These are phyloP conservation scores for Anguilla pacifica DNA, from an alignment of 2,797 vertebrate species.

Conservation along the genomic window DNA sequence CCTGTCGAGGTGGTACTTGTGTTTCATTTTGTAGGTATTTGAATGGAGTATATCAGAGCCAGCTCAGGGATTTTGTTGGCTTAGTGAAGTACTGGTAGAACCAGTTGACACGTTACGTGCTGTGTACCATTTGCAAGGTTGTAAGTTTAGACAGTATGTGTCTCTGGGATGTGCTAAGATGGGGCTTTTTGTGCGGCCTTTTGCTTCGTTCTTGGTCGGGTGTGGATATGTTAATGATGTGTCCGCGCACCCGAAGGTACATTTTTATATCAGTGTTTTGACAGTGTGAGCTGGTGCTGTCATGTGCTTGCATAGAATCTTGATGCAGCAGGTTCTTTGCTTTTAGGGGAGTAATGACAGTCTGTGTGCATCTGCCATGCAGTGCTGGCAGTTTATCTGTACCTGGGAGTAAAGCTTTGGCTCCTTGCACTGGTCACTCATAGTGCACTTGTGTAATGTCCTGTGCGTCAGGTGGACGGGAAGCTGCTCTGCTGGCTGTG, in stretches of 20 bases:
- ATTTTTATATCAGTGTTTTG: not conserved
- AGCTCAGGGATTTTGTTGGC: not conserved
- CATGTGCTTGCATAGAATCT: not conserved
- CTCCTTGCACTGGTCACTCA: not conserved
- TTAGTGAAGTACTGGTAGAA: not conserved
- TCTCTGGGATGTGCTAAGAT: not conserved
- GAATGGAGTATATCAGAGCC: not conserved
- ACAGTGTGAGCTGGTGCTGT: not conserved
- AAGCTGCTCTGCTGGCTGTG: conserved; percentile 98
- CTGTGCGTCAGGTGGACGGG: conserved; percentile 85
- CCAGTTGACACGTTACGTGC: not conserved
- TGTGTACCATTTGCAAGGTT: not conserved
- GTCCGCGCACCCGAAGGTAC: not conserved
- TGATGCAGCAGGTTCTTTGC: not conserved
- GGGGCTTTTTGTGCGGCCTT: not conserved
- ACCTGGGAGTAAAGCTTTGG: not conserved
- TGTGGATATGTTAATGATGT: not conserved
- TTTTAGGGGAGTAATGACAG: not conserved
- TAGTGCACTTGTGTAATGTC: not conserved
- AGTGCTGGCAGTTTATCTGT: not conserved
- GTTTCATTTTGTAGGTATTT: not conserved
- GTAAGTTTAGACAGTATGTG: not conserved
- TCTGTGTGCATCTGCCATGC: conserved; percentile 14
- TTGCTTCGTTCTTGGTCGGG: not conserved
- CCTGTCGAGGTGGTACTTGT: not conserved